Base-by-base conservation (phyloP, 2,797 vertebrate genomes). In the Xerus rutilus region DNA sequence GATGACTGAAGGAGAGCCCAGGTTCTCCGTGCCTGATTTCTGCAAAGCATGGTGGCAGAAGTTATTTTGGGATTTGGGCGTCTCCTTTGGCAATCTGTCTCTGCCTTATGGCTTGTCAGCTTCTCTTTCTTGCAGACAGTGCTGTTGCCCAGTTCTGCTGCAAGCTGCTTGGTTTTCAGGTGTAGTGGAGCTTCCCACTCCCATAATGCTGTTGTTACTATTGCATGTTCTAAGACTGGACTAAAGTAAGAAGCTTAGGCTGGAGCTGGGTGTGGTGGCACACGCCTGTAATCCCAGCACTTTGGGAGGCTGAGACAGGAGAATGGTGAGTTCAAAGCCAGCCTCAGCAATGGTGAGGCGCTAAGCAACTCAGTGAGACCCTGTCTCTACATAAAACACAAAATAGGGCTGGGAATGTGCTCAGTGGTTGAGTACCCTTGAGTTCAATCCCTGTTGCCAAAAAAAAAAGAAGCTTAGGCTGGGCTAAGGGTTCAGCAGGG, bases 31-130 rank as follows among this genome's bases (percentile, higher is more conserved):
- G 30, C 0, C 0, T 13, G n/a, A n/a, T 78, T 91, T 85, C 95
- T 91, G 18, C 74, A 20, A 65, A 93, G 92, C 89, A 95, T 89
- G 89, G 79, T 92, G 74, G 76, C 45, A 49, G 82, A 28, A 54
- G 72, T 12, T 79, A 57, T 86, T 95, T 96, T 70, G 52, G 57
- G 57, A 62, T 97, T 92, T 72, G 74, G 82, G 91, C 88, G 32
- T 12, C 84, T 79, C 12, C 2, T 39, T 74, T 59, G 94, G 67
- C 79, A 54, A 1, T 52, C 39, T 4, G 32, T 88, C 69, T n/a
- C 18, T 3, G 64, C 35, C 21, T 69, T 18, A 3, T 23, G 67
- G 30, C 67, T 10, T 13, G 17, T 17, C 25, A 32, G 35, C 78
- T 47, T 67, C 35, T 69, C 59, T 76, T 49, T 62, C 84, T 67